Evolutionary conservation across 1,140 invertebrate genomes (phyloP).

Genomic region (Diploscapter pachys): DNA sequence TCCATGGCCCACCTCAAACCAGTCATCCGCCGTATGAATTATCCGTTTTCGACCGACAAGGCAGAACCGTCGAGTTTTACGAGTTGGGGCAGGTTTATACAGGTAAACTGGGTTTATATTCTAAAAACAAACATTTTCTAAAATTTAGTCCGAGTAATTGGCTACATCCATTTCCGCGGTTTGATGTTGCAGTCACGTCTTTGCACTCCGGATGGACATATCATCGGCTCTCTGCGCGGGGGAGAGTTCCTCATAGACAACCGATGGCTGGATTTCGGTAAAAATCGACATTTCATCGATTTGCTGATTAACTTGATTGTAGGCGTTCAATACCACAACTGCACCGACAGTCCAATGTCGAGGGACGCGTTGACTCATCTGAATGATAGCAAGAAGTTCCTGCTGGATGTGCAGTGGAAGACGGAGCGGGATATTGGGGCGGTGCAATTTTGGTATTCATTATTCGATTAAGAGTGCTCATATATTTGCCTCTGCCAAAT

Average conservation of each 20-base stretch:
- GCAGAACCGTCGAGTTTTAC: conserved; percentile 27
- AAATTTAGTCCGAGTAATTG: conserved; percentile 36
- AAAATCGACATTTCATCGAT: neutral
- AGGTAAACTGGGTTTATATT: conserved; percentile 17
- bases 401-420: conserved; percentile 36
- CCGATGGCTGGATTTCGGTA: conserved; percentile 35
- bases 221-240: conserved; percentile 40
- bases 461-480: conserved; percentile 17
- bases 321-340: conserved; percentile 39
- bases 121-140: conserved; percentile 10
- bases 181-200: conserved; percentile 39
- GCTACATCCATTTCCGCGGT: conserved; percentile 40
- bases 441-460: conserved; percentile 40
- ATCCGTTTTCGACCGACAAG: conserved; percentile 31
- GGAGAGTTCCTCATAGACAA: conserved; percentile 38
- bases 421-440: conserved; percentile 34
- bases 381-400: conserved; percentile 38
- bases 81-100: conserved; percentile 39
- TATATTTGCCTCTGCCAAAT: conserved; percentile 11
- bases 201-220: conserved; percentile 31
- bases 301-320: conserved; percentile 1
- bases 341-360: conserved; percentile 3
- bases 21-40: conserved; percentile 38
- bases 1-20: conserved; percentile 37
- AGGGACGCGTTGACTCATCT: conserved; percentile 39